Conservation (phyloP, 2,888 invertebrate species). For the Anoncus sp. region DNA sequence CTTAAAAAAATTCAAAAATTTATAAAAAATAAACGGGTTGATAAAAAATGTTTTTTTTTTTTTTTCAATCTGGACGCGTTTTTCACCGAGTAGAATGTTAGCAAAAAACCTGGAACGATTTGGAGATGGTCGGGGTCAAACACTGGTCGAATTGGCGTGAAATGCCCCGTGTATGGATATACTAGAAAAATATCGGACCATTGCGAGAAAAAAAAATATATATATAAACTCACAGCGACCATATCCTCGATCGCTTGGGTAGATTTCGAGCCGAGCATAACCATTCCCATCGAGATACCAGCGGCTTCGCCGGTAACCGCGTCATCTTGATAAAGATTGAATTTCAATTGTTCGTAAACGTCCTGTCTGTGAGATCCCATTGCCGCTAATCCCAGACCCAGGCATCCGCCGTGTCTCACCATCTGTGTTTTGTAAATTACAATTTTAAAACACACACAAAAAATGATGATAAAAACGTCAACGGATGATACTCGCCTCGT, state of each 20-base stretch:
- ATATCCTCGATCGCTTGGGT: constrained; percentile 96
- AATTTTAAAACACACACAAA: background rate
- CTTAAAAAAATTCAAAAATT: constrained; percentile 10
- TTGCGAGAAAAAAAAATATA: constrained; percentile 15
- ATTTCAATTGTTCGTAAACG: constrained; percentile 98
- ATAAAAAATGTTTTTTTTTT: too few species aligned
- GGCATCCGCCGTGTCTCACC: constrained; percentile 98
- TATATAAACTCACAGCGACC: constrained; percentile 91
- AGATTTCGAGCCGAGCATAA: constrained; percentile 98
- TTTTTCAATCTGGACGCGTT: too few species aligned
- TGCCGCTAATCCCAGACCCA: constrained; percentile 98
- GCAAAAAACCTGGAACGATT: too few species aligned
- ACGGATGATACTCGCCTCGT: constrained; percentile 86
- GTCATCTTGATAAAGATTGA: constrained; percentile 99
- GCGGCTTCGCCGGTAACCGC: constrained; percentile 99
- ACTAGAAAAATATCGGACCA: too few species aligned
- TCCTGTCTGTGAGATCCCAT: constrained; percentile 99
- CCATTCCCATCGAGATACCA: constrained; percentile 99
- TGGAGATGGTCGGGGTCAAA: too few species aligned
- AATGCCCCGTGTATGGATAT: too few species aligned
- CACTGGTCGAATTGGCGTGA: too few species aligned
- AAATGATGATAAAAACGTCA: background rate
- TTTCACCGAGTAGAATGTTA: too few species aligned
- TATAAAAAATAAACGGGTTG: too few species aligned
- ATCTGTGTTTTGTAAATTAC: constrained; percentile 84